phyloP scores from a whole-genome alignment of 2,797 vertebrate species.

The Crenichthys baileyi region DNA sequence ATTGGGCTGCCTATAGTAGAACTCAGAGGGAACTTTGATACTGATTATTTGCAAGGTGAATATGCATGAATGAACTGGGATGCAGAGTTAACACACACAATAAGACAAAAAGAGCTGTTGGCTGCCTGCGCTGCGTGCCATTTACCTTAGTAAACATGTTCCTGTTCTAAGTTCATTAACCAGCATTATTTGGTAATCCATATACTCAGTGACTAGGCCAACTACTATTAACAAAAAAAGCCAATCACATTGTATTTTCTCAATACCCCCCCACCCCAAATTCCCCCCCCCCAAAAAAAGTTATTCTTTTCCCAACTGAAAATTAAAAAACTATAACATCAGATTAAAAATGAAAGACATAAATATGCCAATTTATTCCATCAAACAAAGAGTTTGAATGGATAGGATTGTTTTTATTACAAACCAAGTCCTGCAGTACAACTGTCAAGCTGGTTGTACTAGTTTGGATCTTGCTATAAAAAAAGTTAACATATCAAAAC shows the following conservation, averaged over 20 bases:
- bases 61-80: no score
- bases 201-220: neutral
- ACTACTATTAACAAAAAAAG: neutral
- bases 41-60: no score
- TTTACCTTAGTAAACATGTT: neutral
- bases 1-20: no score
- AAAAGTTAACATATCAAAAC: neutral
- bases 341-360: neutral
- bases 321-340: neutral
- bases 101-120: no score
- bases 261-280: no score
- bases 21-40: no score
- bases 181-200: neutral
- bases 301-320: neutral
- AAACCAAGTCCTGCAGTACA: no score
- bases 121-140: no score
- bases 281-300: no score
- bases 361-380: neutral
- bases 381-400: neutral
- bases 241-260: neutral
- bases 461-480: neutral
- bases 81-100: no score
- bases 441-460: no score
- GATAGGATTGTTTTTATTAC: neutral
- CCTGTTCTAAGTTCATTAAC: neutral